These are phyloP conservation scores for Gonioctena quinquepunctata DNA, from an alignment of 1,140 invertebrate species.

Conservation along the genomic window DNA sequence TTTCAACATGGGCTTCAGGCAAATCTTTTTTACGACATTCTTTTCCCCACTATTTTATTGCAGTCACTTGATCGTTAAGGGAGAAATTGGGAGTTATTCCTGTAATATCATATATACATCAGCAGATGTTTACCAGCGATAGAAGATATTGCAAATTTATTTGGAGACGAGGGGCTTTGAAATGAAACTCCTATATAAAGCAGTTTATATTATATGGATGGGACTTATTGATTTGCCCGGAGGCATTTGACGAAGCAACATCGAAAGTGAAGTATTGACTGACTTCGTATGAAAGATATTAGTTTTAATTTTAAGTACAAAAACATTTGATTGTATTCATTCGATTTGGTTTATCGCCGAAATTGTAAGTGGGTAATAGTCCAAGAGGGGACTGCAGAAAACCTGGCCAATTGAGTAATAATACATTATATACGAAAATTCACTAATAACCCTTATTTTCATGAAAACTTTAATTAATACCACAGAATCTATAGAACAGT, in stretches of 20 bases:
- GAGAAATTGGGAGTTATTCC: neutral
- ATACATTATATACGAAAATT: no score
- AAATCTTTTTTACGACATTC: neutral
- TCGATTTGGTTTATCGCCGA: no score
- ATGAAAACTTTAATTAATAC: no score
- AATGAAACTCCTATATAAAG: neutral
- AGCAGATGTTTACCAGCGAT: neutral
- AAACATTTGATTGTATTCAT: no score
- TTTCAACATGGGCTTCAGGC: neutral
- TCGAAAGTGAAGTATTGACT: no score
- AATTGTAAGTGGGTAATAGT: no score
- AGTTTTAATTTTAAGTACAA: no score
- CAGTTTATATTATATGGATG: neutral
- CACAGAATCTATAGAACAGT: no score
- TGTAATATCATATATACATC: neutral
- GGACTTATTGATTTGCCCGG: neutral
- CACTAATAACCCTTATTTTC: no score
- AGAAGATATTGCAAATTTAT: neutral
- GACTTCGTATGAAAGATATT: no score
- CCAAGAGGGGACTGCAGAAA: no score
- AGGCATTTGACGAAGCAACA: neutral
- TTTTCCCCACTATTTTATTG: neutral
- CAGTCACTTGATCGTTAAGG: neutral
- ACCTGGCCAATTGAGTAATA: no score
- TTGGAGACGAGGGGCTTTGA: neutral